Evolutionary conservation across 2,797 vertebrate genomes (phyloP).

Genomic region (Chloroceryle amazona): DNA sequence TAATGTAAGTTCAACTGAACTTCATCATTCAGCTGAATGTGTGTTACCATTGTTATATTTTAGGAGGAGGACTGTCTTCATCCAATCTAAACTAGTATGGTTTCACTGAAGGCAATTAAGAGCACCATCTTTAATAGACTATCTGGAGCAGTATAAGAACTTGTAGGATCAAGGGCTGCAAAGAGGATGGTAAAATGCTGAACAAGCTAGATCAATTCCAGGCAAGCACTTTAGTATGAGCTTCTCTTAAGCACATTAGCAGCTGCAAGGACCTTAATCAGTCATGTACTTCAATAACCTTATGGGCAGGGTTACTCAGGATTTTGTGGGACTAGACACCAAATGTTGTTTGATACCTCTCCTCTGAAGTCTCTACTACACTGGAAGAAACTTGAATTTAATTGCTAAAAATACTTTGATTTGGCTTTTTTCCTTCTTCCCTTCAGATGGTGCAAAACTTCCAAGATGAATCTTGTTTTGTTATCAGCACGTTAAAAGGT

Average conservation of each 20-base stretch:
- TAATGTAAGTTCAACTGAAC: background rate
- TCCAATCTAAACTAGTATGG: background rate
- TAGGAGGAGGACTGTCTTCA: background rate
- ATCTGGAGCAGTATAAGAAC: background rate
- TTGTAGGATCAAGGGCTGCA: background rate
- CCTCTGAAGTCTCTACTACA: background rate
- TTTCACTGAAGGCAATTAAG: background rate
- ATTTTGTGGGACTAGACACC: background rate
- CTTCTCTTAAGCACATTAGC: background rate
- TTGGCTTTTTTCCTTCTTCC: conserved; percentile 35
- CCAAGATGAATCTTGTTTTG: conserved; percentile 92
- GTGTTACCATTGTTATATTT: background rate
- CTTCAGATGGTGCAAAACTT: conserved; percentile 95
- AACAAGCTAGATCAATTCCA: background rate
- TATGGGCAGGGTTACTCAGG: background rate
- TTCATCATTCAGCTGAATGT: background rate
- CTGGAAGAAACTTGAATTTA: background rate
- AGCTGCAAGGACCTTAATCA: background rate
- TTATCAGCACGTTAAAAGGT: conserved; percentile 93
- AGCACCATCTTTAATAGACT: background rate
- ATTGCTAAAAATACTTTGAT: background rate
- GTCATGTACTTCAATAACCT: background rate
- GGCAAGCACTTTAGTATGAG: background rate
- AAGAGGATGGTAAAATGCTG: background rate
- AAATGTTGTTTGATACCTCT: background rate